Percentiles rank a stretch among this genome's conserved stretches.
Conservation (phyloP, 1,140 invertebrate genomes). For the Penaeus indicus region DNA sequence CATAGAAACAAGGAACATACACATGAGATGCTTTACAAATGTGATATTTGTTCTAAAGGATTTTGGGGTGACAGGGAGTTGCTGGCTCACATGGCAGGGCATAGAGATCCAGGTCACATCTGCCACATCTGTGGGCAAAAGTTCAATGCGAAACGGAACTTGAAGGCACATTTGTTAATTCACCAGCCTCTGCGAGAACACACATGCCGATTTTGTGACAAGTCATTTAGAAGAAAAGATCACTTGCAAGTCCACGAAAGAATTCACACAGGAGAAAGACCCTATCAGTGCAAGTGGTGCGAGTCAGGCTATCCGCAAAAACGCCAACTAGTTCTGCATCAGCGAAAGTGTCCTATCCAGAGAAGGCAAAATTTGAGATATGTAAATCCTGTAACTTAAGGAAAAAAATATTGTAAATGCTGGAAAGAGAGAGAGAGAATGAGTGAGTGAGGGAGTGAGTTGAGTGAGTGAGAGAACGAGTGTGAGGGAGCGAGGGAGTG, state of each 20-base stretch:
- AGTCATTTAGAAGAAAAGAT: slow-evolving; percentile 51
- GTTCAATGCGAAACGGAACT: slow-evolving; percentile 48
- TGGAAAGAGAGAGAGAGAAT: no score
- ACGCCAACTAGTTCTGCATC: slow-evolving; percentile 45
- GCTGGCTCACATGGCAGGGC: slow-evolving; percentile 32
- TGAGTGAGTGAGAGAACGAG: no score
- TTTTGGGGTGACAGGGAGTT: slow-evolving; percentile 54
- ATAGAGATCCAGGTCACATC: slow-evolving; percentile 47
- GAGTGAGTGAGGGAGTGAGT: no score
- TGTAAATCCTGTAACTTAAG: no score
- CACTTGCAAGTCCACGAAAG: slow-evolving; percentile 50
- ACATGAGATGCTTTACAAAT: slow-evolving; percentile 40
- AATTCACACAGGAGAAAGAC: slow-evolving; percentile 52
- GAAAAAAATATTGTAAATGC: no score
- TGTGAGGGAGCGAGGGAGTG: no score
- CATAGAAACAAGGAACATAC: slow-evolving; percentile 57
- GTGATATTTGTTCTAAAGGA: slow-evolving; percentile 50
- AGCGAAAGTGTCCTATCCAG: slow-evolving; percentile 36
- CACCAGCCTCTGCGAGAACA: slow-evolving; percentile 39
- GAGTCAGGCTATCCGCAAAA: slow-evolving; percentile 50
- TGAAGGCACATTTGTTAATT: slow-evolving; percentile 39
- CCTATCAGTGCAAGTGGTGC: slow-evolving; percentile 54
- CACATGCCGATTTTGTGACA: slow-evolving; percentile 45
- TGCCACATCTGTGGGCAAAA: slow-evolving; percentile 54
- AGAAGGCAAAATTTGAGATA: not conserved